Base-by-base conservation (phyloP, 2,797 vertebrate genomes). In the Mallotus villosus region DNA sequence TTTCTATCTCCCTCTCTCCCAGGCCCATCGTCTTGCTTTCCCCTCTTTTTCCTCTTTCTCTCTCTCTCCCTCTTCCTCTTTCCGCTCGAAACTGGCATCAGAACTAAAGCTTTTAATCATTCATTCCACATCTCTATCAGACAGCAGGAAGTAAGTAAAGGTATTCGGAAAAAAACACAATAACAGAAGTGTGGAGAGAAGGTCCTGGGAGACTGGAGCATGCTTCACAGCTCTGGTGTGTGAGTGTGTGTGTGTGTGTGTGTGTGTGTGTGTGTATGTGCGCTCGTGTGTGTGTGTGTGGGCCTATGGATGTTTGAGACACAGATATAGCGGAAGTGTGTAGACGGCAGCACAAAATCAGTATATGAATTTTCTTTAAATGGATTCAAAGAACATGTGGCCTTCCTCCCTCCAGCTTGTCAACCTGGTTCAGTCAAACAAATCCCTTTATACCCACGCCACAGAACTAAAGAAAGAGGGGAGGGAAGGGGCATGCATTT, bases 341-440 rank as follows among this genome's bases (percentile, higher is more conserved):
- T 4, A 53, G 16, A 2, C 4, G 17, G 16, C 17, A 53, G 51
- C 65, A 70, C 72, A 74, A 72, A 5, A 68, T 25, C 64, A 7
- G 4, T 53, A 29, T 29, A n/a, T 67, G 32, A 19, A 19, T 59
- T 80, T 74, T 76, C 70, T 79, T 77, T 76, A 78, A 81, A 79
- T 78, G 80, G 62, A 84, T 88, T 82, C 82, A 70, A 76, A 77
- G 74, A 83, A 83, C 81, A 83, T 84, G 73, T 70, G 80, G 75
- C 46, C 63, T 46, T 37, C 63, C 63, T 64, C 29, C 86, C 78
- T 74, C 79, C 78, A 68, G 80, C 86, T 76, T 87, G 86, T 91
- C 85, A 89, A 84, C 84, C 76, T 81, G 78, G 86, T 85, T 86
- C 80, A 78, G 80, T 90, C 82, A 87, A 78, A 77, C 81, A 84